Evolutionary conservation across 2,113 vertebrate genomes (phyloP).

Genomic region (Eulacestoma nigropectus): DNA sequence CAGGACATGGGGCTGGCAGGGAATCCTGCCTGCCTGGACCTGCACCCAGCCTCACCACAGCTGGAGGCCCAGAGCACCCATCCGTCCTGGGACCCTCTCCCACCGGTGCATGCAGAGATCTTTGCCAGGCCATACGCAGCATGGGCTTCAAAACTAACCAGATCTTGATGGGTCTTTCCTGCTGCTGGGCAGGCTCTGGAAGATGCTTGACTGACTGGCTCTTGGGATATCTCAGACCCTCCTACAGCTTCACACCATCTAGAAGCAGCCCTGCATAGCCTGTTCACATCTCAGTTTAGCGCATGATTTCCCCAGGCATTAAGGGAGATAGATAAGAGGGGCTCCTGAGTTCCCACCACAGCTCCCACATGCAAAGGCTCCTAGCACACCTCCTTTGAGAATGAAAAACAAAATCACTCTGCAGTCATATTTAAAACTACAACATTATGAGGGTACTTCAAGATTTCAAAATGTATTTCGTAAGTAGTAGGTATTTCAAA

Average conservation of each 20-base stretch:
- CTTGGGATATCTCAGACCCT: neutral
- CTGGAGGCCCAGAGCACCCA: neutral
- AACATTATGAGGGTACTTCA: neutral
- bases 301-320: neutral
- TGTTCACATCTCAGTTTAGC: neutral
- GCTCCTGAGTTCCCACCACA: neutral
- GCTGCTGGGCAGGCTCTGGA: neutral
- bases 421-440: neutral
- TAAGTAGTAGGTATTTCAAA: neutral
- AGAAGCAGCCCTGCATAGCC: neutral
- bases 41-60: neutral
- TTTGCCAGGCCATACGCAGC: neutral
- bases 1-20: neutral
- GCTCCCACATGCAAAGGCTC: neutral
- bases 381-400: neutral
- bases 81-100: neutral
- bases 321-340: neutral
- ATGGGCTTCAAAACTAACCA: neutral
- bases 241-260: neutral
- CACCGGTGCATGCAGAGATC: neutral
- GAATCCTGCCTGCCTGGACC: neutral
- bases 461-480: neutral
- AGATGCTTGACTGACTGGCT: neutral
- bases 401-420: neutral
- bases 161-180: neutral